Base-by-base conservation (phyloP, 2,888 invertebrate species). In the Plusia festucae region DNA sequence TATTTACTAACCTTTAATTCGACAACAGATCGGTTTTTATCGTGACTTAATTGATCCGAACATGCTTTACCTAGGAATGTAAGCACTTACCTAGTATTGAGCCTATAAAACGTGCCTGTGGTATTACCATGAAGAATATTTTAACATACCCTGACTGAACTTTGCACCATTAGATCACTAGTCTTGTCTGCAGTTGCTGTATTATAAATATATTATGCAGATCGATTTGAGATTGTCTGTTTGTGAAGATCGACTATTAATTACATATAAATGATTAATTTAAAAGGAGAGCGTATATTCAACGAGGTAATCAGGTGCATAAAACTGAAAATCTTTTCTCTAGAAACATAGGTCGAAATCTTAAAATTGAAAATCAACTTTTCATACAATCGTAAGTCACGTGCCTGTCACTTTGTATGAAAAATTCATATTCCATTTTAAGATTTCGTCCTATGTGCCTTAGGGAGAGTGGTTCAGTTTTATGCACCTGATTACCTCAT, bases 91-190 rank as follows among this genome's bases (percentile, higher is more conserved):
- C 46, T 49, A 20, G 46, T 20, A 49, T 11, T 20, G 20, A 49
- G 46, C 46, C 46, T 49, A 46, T n/a, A 40, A 5, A 53, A 69
- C 61, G 60, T 69, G 60, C 27, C 68, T 53, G 69, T 73, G 59
- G 69, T 68, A 63, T 52, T 56, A 73, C 51, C 55, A 56, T 53
- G 34, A 24, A 61, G 54, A 49, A 73, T 69, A 65, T 65, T 73
- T 69, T 53, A 69, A 65, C 53, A 34, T 59, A 53, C 51, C 59
- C 55, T 44, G 30, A 65, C 18, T 61, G 73, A 53, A 73, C 74
- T 73, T 73, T 69, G 65, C 57, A 69, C 74, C 27, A 52, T 58
- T 59, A 49, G 46, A 49, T 49, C 46, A 49, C 46, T 49, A 49
- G 20, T 18, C 20, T 20, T 20, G 46, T 49, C 46, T 49, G 46